Evolutionary conservation across 2,888 invertebrate genomes (phyloP).

Genomic region (Lithophane ornitopus): DNA sequence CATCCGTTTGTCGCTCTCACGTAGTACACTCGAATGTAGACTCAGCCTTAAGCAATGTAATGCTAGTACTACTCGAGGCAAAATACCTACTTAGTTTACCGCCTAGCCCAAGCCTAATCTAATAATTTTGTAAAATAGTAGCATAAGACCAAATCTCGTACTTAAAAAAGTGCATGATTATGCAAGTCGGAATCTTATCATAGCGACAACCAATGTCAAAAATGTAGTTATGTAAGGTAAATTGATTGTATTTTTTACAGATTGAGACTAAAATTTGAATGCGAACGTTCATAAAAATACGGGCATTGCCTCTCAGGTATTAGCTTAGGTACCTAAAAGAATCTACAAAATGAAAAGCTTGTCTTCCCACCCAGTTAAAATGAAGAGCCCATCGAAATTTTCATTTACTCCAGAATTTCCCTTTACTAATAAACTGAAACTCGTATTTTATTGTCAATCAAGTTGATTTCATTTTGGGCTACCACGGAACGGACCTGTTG

Average conservation of each 20-base stretch:
- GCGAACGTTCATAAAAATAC: neutral
- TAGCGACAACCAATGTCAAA: no score
- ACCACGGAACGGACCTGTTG: conserved; percentile 18
- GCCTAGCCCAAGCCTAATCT: neutral
- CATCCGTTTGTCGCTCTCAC: no score
- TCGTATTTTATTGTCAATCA: conserved; percentile 41
- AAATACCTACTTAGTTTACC: neutral
- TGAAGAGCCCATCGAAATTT: conserved; percentile 18
- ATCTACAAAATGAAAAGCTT: conserved; percentile 13
- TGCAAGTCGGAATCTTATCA: neutral
- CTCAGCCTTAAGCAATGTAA: neutral
- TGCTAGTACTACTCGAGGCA: neutral
- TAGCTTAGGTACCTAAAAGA: neutral
- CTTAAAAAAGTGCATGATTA: neutral
- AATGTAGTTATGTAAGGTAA: no score
- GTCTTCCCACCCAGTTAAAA: conserved; percentile 13
- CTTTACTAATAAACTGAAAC: conserved; percentile 41
- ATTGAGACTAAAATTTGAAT: neutral
- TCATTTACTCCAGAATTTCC: conserved; percentile 10
- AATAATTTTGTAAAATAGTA: conserved; percentile 2
- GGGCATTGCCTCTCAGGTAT: neutral
- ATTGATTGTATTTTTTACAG: no score
- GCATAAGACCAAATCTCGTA: neutral
- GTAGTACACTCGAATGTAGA: no score
- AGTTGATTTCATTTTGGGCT: conserved; percentile 49